Base-by-base conservation (phyloP, 2,797 vertebrate species). In the Vultur gryphus region DNA sequence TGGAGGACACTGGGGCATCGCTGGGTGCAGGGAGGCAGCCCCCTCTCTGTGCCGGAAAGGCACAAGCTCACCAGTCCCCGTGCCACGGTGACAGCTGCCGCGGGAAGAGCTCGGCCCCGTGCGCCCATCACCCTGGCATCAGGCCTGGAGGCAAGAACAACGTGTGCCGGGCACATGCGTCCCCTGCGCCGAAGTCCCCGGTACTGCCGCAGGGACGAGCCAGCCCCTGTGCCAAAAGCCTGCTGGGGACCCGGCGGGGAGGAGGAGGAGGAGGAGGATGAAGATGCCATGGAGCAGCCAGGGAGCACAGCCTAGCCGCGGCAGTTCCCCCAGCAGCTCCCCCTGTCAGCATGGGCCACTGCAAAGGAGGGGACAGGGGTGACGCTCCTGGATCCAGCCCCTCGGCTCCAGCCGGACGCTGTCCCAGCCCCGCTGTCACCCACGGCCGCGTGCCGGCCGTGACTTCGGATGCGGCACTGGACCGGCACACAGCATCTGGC, bases 51-150 rank as follows among this genome's bases (percentile, higher is more conserved):
- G 2, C 8, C 3, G 3, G 49, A 33, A 48, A 46, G 41, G 37
- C 25, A 10, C 8, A 5, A 18, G 25, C 6, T 44, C 49, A 4
- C 16, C 3, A 1, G 1, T 2, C 29, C 37, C 6, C 0, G 1
- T 5, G 44, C 54, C 52, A 12, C 6, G 1, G 11, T 31, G 35
- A 37, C 2, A 7, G 35, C 24, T 18, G 43, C 14, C 2, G 3
- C 1, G 1, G 23, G 48, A 13, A 76, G 20, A 66, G 46, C 52
- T 51, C 3, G 0, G 26, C 18, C 24, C 52, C 1, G 0, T 3
- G 31, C 0, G 7, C 46, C 61, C 82, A 21, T 61, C 57, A 29
- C 33, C 59, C 43, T 18, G 24, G 39, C 1, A 0, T 37, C 52
- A 23, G 44, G 66, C 29, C 72, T 33, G 57, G 19, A 28, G 25